Percentiles rank a stretch among this genome's conserved stretches.
Evolutionary conservation across 2,888 invertebrate genomes (phyloP).

Genomic region (Megastigmus dorsalis): DNA sequence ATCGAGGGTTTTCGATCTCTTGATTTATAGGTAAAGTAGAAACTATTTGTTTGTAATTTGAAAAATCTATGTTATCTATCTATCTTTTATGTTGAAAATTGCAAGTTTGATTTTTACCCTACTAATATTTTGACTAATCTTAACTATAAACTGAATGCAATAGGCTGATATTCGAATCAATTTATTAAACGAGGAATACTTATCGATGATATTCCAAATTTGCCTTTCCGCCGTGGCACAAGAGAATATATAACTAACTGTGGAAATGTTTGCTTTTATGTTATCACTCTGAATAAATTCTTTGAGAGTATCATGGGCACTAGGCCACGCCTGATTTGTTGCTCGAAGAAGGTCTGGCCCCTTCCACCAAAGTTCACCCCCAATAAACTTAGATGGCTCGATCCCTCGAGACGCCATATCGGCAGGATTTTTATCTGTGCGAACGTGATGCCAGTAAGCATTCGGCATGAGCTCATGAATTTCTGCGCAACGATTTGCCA

Average conservation of each 20-base stretch:
- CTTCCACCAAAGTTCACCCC: background rate
- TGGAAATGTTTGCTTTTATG: background rate
- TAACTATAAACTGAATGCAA: background rate
- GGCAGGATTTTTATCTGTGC: background rate
- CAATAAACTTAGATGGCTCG: background rate
- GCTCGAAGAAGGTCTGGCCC: background rate
- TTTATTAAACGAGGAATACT: background rate
- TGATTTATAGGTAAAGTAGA: no score
- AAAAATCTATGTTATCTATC: no score
- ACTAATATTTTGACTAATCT: background rate
- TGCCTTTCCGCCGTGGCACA: background rate
- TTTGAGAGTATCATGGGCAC: background rate
- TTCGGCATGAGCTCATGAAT: no score
- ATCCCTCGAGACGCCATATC: background rate
- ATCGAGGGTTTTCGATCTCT: no score
- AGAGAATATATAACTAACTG: background rate
- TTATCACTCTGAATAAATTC: background rate
- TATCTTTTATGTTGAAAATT: no score
- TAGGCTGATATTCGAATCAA: background rate
- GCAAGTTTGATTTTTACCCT: background rate
- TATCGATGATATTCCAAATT: background rate
- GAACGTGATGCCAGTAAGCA: background rate
- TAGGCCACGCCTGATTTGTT: background rate
- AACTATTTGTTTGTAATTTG: background rate
- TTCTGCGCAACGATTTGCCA: constrained; percentile 49